Base-by-base conservation (phyloP, 2,888 invertebrate species). In the Aromia moschata region DNA sequence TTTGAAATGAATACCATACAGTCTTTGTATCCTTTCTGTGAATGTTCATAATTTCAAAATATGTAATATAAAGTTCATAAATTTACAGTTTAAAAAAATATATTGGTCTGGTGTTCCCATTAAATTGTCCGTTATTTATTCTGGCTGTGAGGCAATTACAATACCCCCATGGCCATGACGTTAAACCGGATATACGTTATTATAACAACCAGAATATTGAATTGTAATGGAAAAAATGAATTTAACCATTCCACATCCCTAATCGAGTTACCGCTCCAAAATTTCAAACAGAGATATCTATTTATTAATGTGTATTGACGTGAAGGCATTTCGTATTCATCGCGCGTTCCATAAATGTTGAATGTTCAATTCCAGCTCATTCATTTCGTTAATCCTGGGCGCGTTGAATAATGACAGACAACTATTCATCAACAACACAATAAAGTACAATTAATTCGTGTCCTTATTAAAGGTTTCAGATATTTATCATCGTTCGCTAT, bases 381-480 rank as follows among this genome's bases (percentile, higher is more conserved):
- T 36, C 46, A 36, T 36, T 47, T 17, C 31, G 33, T 36, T 47
- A 47, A 47, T 47, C 46, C 46, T 12, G 46, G 36, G 36, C 18
- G 17, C 36, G 46, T 36, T 36, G 44, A 49, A 54, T 54, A 58
- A 58, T 58, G 53, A 58, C 58, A 58, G 58, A 54, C 58, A 58
- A 54, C 58, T 54, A 58, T 58, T 54, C 58, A 54, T 58, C 58
- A 58, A 37, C 38, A 47, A 44, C 38, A 49, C 49, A 54, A 41
- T 54, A 30, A 43, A 43, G 44, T 54, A 58, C 58, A 58, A 58
- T 58, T 58, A 58, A 58, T 58, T 58, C 54, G 54, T 58, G 54
- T 54, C 47, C 54, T 49, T 58, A 54, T 49, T 58, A 54, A 58
- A 54, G 58, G 53, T 53, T 44, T 40, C 46, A 58, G 58, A 58